phyloP scores from a whole-genome alignment of 1,140 invertebrate genomes.

The Drosophila orosa region DNA sequence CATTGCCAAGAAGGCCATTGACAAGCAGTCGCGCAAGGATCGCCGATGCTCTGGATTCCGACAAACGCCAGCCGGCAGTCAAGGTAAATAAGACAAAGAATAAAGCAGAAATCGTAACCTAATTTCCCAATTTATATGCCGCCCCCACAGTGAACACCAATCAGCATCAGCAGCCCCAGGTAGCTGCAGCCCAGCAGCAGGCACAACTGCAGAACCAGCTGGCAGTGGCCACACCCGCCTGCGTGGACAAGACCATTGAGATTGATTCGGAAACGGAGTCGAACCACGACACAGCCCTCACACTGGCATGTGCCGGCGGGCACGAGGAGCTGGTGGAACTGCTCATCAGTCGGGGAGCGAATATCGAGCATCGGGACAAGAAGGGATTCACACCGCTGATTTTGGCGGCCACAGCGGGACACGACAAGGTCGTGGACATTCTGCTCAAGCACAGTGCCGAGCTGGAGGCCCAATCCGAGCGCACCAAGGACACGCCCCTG shows the following conservation, averaged over 20 bases:
- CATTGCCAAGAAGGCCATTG: constrained; percentile 84
- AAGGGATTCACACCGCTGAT: constrained; percentile 99
- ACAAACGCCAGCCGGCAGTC: constrained; percentile 85
- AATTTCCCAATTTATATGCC: background rate
- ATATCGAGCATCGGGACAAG: constrained; percentile 99
- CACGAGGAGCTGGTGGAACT: constrained; percentile 97
- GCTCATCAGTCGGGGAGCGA: constrained; percentile 94
- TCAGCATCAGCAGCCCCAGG: constrained; percentile 70
- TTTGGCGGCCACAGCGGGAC: constrained; percentile 97
- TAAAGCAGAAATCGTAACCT: too few relatives aligned
- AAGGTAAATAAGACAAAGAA: constrained; percentile 56
- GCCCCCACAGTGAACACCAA: constrained; percentile 58
- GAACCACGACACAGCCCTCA: constrained; percentile 99
- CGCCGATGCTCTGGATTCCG: constrained; percentile 74
- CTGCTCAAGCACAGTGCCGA: constrained; percentile 96
- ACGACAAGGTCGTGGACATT: constrained; percentile 97
- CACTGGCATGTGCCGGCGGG: constrained; percentile 98
- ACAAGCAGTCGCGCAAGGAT: constrained; percentile 83
- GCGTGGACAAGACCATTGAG: constrained; percentile 89
- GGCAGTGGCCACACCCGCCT: constrained; percentile 84
- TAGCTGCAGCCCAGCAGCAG: constrained; percentile 76
- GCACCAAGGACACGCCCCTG: constrained; percentile 99
- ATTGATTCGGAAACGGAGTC: constrained; percentile 98
- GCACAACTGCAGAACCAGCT: constrained; percentile 83
- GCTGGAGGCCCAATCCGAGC: constrained; percentile 98